These are phyloP conservation scores for Mormyrops attenuatus DNA, from an alignment of 2,797 vertebrate species.

Conservation along the genomic window DNA sequence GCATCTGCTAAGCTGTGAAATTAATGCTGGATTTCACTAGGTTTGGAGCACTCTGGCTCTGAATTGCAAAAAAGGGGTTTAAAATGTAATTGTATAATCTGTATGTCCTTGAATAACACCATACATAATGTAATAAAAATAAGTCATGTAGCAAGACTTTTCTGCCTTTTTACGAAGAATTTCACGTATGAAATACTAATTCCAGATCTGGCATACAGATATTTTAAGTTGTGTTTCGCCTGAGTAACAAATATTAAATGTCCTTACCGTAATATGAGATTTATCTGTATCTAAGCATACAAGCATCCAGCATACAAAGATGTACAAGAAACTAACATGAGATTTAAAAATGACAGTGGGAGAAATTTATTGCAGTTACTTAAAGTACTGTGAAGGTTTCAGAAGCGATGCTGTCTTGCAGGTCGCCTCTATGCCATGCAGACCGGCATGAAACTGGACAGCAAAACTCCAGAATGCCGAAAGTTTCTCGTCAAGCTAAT, in stretches of 20 bases:
- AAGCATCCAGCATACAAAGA: background rate
- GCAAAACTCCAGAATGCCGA: slow-evolving; percentile 87
- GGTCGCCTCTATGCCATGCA: slow-evolving; percentile 95
- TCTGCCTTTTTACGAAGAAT: background rate
- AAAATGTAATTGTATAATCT: background rate
- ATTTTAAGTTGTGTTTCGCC: background rate
- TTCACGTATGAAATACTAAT: no score
- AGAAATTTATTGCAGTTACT: background rate
- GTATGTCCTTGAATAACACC: background rate
- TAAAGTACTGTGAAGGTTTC: background rate
- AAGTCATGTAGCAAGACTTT: background rate
- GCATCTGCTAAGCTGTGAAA: background rate
- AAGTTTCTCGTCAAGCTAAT: slow-evolving; percentile 93
- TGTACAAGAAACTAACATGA: background rate
- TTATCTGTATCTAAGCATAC: background rate
- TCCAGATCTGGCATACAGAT: no score
- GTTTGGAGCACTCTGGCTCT: background rate
- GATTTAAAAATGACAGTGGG: background rate
- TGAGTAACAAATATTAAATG: background rate
- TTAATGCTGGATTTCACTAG: background rate
- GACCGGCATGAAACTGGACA: slow-evolving; percentile 95
- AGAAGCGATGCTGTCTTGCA: slow-evolving; percentile 42
- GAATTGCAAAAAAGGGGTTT: background rate
- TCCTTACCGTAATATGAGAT: background rate
- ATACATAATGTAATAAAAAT: background rate